phyloP scores from a whole-genome alignment of 2,888 invertebrate genomes.

The Drosophila mulleri region DNA sequence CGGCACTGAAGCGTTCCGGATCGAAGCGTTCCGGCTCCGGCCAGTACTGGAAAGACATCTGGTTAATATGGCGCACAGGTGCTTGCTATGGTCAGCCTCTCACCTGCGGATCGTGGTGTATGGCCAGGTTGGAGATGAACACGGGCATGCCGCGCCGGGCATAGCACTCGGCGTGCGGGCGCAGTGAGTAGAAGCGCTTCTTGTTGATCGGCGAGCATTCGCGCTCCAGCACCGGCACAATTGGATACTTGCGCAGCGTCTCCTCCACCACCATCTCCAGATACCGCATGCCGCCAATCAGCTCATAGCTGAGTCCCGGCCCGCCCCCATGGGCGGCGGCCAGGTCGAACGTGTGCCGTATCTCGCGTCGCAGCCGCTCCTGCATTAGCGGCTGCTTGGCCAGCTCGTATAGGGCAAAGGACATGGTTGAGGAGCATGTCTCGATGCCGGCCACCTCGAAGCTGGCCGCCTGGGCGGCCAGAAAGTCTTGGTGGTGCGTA shows the following conservation, averaged over 20 bases:
- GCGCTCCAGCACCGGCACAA: conserved; percentile 84
- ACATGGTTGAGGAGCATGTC: conserved; percentile 84
- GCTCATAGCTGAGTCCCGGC: conserved; percentile 83
- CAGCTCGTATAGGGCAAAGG: conserved; percentile 85
- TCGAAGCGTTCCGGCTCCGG: conserved; percentile 83
- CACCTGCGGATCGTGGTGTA: conserved; percentile 83
- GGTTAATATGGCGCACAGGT: too few species aligned
- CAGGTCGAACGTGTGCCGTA: conserved; percentile 76
- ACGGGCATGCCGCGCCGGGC: conserved; percentile 84
- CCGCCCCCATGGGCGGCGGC: conserved; percentile 27
- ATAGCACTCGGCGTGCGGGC: conserved; percentile 82
- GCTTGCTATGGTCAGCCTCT: too few species aligned
- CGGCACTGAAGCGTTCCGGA: conserved; percentile 82
- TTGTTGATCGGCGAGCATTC: conserved; percentile 80
- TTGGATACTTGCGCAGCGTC: conserved; percentile 83
- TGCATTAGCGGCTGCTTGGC: conserved; percentile 85
- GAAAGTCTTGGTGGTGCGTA: conserved; percentile 79
- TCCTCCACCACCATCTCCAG: conserved; percentile 85
- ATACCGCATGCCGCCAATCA: conserved; percentile 84
- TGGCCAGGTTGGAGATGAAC: conserved; percentile 82
- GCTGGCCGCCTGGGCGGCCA: conserved; percentile 84
- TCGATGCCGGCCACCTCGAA: conserved; percentile 84
- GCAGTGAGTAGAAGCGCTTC: conserved; percentile 81
- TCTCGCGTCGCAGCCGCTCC: conserved; percentile 84
- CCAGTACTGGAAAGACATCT: conserved; percentile 74